Evolutionary conservation across 2,888 invertebrate genomes (phyloP).

Genomic region (Drosophila sordidula): DNA sequence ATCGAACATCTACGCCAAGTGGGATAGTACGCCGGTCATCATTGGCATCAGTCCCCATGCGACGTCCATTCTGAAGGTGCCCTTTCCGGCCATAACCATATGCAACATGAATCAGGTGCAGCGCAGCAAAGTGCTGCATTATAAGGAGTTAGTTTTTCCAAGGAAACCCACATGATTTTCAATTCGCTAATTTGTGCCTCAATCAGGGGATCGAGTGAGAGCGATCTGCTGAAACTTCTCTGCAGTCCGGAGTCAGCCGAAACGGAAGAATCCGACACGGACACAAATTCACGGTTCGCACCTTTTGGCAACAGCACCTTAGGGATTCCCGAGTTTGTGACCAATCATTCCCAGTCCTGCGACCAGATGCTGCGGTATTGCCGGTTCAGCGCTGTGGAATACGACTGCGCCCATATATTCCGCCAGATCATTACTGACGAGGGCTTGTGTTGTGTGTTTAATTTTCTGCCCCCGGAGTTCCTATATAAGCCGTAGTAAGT

Average conservation of each 20-base stretch:
- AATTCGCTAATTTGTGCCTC: not conserved
- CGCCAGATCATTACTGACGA: slow-evolving; percentile 92
- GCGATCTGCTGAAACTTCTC: slow-evolving; percentile 56
- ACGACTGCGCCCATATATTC: slow-evolving; percentile 89
- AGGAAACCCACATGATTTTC: not conserved
- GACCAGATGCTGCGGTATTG: slow-evolving; percentile 87
- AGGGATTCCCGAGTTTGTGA: slow-evolving; percentile 61
- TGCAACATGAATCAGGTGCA: slow-evolving; percentile 94
- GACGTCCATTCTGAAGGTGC: slow-evolving; percentile 88
- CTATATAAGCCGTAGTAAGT: slow-evolving; percentile 66
- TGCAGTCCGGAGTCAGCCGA: slow-evolving; percentile 40
- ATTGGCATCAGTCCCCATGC: slow-evolving; percentile 91
- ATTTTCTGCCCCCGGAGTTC: slow-evolving; percentile 88
- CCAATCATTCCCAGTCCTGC: slow-evolving; percentile 70
- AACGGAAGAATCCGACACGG: slow-evolving; percentile 13
- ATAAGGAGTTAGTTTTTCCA: slow-evolving; percentile 70
- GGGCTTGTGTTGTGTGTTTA: slow-evolving; percentile 94
- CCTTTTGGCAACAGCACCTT: slow-evolving; percentile 50
- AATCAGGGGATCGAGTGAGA: slow-evolving; percentile 64
- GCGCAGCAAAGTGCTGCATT: slow-evolving; percentile 87
- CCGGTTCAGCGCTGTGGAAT: slow-evolving; percentile 87
- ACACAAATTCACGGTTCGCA: not conserved
- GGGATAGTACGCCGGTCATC: slow-evolving; percentile 91
- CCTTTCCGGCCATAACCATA: slow-evolving; percentile 93
- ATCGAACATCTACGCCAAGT: slow-evolving; percentile 89